These are phyloP conservation scores for Aleiodes leptofemur DNA, from an alignment of 2,888 invertebrate species.

Conservation along the genomic window DNA sequence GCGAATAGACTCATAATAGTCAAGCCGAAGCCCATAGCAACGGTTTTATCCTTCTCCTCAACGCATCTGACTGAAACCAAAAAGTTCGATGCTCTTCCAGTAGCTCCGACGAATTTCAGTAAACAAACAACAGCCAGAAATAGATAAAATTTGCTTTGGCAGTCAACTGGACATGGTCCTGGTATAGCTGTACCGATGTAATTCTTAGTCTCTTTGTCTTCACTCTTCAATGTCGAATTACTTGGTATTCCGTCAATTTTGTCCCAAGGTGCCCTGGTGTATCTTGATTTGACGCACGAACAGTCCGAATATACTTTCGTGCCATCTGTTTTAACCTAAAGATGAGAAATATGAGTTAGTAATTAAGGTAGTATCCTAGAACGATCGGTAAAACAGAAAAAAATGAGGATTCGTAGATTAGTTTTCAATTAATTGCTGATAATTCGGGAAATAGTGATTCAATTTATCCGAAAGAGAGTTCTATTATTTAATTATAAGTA, in stretches of 20 bases:
- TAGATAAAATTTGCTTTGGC: constrained; percentile 77
- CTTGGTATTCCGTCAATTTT: constrained; percentile 35
- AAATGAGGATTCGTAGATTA: too few relatives aligned
- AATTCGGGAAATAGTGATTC: too few relatives aligned
- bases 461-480: too few relatives aligned
- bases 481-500: too few relatives aligned
- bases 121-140: constrained; percentile 78
- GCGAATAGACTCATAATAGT: constrained; percentile 83
- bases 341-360: neutral
- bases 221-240: constrained; percentile 30
- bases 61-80: constrained; percentile 82
- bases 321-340: constrained; percentile 64
- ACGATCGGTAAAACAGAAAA: neutral
- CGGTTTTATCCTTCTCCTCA: constrained; percentile 84
- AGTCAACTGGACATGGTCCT: constrained; percentile 79
- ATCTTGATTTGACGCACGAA: constrained; percentile 74
- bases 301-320: constrained; percentile 75
- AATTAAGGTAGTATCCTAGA: neutral
- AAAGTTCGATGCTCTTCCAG: constrained; percentile 80
- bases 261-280: constrained; percentile 54
- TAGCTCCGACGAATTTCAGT: constrained; percentile 79
- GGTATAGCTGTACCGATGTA: constrained; percentile 73
- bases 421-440: too few relatives aligned
- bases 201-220: constrained; percentile 18
- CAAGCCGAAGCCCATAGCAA: constrained; percentile 83